Evolutionary conservation across 2,888 invertebrate genomes (phyloP).

Genomic region (Carterocephalus palaemon): DNA sequence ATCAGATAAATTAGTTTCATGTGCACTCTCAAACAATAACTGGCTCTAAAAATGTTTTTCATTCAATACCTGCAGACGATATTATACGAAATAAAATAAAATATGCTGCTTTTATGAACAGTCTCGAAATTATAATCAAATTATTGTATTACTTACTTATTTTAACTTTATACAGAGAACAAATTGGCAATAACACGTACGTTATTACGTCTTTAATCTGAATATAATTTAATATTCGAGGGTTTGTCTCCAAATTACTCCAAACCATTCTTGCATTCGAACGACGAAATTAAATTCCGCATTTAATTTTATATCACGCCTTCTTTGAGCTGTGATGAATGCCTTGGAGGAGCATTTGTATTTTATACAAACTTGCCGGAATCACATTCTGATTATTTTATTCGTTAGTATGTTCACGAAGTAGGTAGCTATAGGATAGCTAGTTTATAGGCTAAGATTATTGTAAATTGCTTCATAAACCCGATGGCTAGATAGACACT

Average conservation of each 20-base stretch:
- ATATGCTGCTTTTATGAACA: slow-evolving; percentile 3
- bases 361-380: no score
- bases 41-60: no score
- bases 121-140: slow-evolving; percentile 1
- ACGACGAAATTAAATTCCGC: slow-evolving; percentile 61
- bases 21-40: no score
- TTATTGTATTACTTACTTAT: slow-evolving; percentile 1
- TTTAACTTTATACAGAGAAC: slow-evolving; percentile 9
- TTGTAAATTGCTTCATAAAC: no score
- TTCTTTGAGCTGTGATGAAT: slow-evolving; percentile 49
- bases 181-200: slow-evolving; percentile 16
- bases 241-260: slow-evolving; percentile 39
- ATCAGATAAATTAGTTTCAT: no score
- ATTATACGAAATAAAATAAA: slow-evolving; percentile 1
- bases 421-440: no score
- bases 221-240: slow-evolving; percentile 30
- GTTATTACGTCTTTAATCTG: slow-evolving; percentile 25
- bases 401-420: no score
- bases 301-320: slow-evolving; percentile 60
- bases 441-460: no score
- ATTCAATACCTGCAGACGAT: not conserved
- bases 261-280: slow-evolving; percentile 51
- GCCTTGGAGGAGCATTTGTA: slow-evolving; percentile 38
- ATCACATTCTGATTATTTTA: no score
- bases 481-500: no score